Evolutionary conservation across 2,797 vertebrate species (phyloP).

Genomic region (Gallinago stenura): DNA sequence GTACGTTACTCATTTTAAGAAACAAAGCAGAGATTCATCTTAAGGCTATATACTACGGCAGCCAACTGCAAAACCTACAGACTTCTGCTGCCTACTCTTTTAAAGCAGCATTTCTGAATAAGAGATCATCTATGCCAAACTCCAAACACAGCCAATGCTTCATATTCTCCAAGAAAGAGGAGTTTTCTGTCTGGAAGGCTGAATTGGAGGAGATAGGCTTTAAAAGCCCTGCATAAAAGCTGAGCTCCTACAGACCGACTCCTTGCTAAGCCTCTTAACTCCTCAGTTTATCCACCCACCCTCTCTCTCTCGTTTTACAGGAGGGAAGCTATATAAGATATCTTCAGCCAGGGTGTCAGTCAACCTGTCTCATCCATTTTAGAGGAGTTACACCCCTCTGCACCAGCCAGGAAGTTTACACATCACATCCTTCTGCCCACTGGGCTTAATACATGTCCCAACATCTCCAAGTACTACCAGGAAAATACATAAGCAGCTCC

Average conservation of each 20-base stretch:
- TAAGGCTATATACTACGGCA: not conserved
- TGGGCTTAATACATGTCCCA: not conserved
- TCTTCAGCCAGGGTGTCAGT: not conserved
- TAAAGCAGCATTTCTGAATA: not conserved
- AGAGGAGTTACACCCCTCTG: not conserved
- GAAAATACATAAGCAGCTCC: not conserved
- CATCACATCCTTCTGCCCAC: not conserved
- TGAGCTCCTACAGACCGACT: conserved; percentile 34
- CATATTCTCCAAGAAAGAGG: not conserved
- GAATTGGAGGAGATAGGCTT: conserved; percentile 31
- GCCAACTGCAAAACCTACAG: not conserved
- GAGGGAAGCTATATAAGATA: not conserved
- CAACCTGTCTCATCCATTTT: not conserved
- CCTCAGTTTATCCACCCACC: conserved; percentile 12
- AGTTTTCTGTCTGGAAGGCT: conserved; percentile 24
- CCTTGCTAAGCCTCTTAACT: conserved; percentile 57
- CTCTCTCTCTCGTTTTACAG: not conserved
- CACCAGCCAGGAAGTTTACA: not conserved
- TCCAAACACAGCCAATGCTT: not conserved
- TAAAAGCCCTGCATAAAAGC: conserved; percentile 19
- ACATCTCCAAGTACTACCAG: not conserved
- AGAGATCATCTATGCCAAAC: not conserved
- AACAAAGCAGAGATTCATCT: not conserved
- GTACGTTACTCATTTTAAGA: not conserved
- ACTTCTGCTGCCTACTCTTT: not conserved